Conservation (phyloP, 1,140 invertebrate genomes). For the Pectinophora gossypiella region DNA sequence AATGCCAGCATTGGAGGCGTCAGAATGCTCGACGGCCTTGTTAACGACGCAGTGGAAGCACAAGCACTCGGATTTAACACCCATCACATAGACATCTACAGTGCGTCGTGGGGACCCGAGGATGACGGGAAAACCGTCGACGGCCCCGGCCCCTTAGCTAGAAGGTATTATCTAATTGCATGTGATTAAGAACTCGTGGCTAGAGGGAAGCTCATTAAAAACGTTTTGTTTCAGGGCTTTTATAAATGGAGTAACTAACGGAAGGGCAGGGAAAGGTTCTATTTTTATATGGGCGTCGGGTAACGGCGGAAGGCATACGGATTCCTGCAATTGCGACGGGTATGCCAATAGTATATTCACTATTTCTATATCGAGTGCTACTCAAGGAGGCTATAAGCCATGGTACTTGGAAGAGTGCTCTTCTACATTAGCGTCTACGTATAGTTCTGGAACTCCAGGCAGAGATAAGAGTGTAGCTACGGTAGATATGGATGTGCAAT, state of each 20-base stretch:
- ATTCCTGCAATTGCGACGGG: constrained; percentile 99
- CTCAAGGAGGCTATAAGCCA: constrained; percentile 94
- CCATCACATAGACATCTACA: constrained; percentile 96
- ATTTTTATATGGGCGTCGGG: constrained; percentile 99
- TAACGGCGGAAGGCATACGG: constrained; percentile 95
- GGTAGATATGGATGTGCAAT: constrained; percentile 92
- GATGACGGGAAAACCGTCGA: constrained; percentile 98
- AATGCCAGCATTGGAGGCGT: constrained; percentile 95
- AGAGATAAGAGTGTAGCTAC: constrained; percentile 95
- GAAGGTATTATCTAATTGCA: constrained; percentile 74
- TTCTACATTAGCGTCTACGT: constrained; percentile 96
- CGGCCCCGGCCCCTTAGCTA: constrained; percentile 95
- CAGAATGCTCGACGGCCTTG: constrained; percentile 94
- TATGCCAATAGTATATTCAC: constrained; percentile 99
- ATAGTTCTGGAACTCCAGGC: constrained; percentile 94
- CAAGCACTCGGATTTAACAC: constrained; percentile 92
- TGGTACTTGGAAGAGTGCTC: constrained; percentile 99
- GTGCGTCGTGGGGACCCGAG: constrained; percentile 96
- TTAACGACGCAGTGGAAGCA: constrained; percentile 96
- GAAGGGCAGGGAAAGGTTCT: constrained; percentile 94
- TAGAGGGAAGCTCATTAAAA: constrained; percentile 54
- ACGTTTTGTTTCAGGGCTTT: constrained; percentile 82
- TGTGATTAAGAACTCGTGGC: constrained; percentile 26
- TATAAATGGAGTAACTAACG: constrained; percentile 95
- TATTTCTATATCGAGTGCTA: constrained; percentile 96